Evolutionary conservation across 92 coral and sea anemone genomes (phyloP), one percentile per base, ranked within the genome.

Genomic region (Metridium senile): DNA sequence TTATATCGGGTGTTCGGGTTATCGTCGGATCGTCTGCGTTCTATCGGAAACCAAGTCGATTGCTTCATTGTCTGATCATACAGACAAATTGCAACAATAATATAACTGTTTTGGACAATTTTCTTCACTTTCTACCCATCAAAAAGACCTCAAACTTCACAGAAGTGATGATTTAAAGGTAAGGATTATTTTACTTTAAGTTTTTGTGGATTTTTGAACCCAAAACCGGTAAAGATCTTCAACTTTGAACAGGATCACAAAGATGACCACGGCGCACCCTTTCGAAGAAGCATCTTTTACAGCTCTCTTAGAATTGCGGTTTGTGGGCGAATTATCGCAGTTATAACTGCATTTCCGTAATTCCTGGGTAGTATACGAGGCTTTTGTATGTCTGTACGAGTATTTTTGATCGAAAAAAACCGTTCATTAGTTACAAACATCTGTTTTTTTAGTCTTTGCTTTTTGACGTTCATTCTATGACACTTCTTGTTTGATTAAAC

Each of bases 1-100:
- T 13, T 8, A 2, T 8, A 23, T 26, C 61, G 65, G 65, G 33
- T 52, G 63, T 56, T 30, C 49, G 49, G 13, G 6, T 52, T 16
- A 6, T 72, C 76, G 76, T 64, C 21, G 26, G 46, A 20, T 9
- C 34, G 26, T 70, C 74, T 53, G 62, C 11, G 33, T 35, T 18
- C 29, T 7, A 2, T 58, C 68, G 78, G 57, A 33, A 57, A 33
- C 17, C 68, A 30, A 29, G 28, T 57, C 33, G 78, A 52, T 67
- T 73, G 57, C 33, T 52, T 49, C 35, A 73, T 73, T 73, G 78
- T 73, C 78, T 73, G 78, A 58, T 71, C 61, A 33, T 53, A 51
- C 76, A 58, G 76, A 58, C 78, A n/a, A 8, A 22, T 57, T 23
- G 9, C 21, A 20, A 25, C 32, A 29, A 57, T 28, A 21, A 63